Conservation (phyloP, 2,113 vertebrate species). For the Cygnus buccinator region DNA sequence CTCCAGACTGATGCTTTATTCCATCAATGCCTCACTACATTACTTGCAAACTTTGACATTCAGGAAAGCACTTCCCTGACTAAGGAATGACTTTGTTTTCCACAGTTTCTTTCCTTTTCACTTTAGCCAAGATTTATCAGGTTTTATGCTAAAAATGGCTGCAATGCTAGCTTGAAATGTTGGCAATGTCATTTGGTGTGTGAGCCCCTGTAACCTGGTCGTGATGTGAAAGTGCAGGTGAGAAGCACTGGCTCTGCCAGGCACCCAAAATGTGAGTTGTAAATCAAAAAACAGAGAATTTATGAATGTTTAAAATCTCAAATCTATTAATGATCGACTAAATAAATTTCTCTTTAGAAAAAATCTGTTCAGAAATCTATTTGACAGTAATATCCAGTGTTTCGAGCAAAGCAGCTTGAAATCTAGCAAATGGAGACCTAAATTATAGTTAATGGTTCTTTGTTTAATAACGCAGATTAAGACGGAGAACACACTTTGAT, state of each 20-base stretch:
- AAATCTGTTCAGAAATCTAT: constrained; percentile 29
- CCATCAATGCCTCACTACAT: background rate
- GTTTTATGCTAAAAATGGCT: background rate
- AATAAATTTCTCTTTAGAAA: background rate
- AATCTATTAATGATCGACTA: constrained; percentile 54
- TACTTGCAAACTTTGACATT: background rate
- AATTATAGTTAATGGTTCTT: background rate
- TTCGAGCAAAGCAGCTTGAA: background rate
- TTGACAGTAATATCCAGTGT: background rate
- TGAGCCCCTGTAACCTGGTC: background rate
- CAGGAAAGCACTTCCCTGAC: background rate
- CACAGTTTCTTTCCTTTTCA: background rate
- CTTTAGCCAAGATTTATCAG: background rate
- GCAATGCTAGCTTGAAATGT: background rate
- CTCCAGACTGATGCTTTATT: background rate
- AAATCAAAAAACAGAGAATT: constrained; percentile 16
- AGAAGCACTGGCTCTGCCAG: background rate
- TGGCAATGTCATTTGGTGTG: fast-evolving
- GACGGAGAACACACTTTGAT: background rate
- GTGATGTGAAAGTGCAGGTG: fast-evolving
- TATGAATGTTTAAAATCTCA: constrained; percentile 42
- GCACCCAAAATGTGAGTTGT: background rate
- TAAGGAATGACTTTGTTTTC: background rate
- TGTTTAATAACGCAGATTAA: background rate
- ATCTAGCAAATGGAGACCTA: background rate